Base-by-base conservation (phyloP, 2,888 invertebrate genomes). In the Cactoblastis cactorum region DNA sequence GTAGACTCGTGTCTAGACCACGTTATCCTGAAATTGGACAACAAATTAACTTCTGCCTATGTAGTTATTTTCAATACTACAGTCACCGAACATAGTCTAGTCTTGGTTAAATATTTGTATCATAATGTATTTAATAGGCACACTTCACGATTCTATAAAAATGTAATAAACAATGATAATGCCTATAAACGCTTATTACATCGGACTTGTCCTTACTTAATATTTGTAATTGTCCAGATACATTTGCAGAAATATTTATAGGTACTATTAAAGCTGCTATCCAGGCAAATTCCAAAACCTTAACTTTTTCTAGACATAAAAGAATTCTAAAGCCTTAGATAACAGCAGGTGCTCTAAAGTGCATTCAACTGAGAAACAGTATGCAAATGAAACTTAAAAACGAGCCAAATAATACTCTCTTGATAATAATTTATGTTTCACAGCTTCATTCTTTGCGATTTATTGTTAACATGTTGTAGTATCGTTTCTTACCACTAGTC, bases 1-100 rank as follows among this genome's bases (percentile, higher is more conserved):
- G 4, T 14, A 6, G 15, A 14, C 1, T 6, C n/a, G 1, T 52
- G 52, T 9, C 32, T 52, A 4, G 52, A 52, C 33, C 52, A 52
- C 41, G 12, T 48, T 11, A 47, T 55, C n/a, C 41, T 57, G 15
- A 54, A 52, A 55, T 22, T 55, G 14, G 50, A 58, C 9, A 53
- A 49, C 34, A 45, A 8, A 5, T 47, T 35, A 3, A 33, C 48
- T 5, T 22, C 45, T 0, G 53, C 53, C 5, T 19, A 22, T 8
- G 49, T 56, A 22, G 56, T 53, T 15, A 50, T 58, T 0, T 1
- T 56, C 0, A 34, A 55, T 6, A 54, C 54, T 0, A 18, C 53
- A 9, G 45, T 53, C n/a, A 54, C 55, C 2, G 59, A 55, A 28
- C 56, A 58, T 19, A 28, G 8, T 11, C 35, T 50, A 14, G 33